Evolutionary conservation across 2,888 invertebrate genomes (phyloP).

Genomic region (Priocnemis perturbator): DNA sequence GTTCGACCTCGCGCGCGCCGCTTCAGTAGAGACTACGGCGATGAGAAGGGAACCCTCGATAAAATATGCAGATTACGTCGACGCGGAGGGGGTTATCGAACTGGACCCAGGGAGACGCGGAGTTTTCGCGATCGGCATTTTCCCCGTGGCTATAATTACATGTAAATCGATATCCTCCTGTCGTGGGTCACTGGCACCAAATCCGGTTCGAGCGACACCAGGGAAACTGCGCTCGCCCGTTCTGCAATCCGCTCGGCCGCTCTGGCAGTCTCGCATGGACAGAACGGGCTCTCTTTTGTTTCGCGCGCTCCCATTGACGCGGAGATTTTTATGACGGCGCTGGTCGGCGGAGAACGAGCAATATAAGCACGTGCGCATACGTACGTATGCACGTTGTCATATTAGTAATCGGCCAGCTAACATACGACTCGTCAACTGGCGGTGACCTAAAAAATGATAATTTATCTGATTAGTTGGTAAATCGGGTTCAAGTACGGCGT

Average conservation of each 20-base stretch:
- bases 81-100: slow-evolving; percentile 29
- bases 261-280: no score
- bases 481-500: no score
- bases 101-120: slow-evolving; percentile 14
- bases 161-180: slow-evolving; percentile 36
- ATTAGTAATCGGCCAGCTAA: no score
- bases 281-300: no score
- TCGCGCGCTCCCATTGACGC: no score
- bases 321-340: no score
- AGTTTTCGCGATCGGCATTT: slow-evolving; percentile 22
- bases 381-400: no score
- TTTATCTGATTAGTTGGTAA: no score
- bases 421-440: no score
- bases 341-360: no score
- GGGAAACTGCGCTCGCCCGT: not conserved
- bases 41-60: slow-evolving; percentile 14
- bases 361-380: no score
- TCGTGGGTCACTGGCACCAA: slow-evolving; percentile 35
- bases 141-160: slow-evolving; percentile 29
- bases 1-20: slow-evolving; percentile 20
- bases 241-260: not conserved
- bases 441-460: no score
- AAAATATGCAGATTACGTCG: slow-evolving; percentile 27
- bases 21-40: not conserved
- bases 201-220: slow-evolving; percentile 27